Conservation (phyloP, 2,797 vertebrate genomes). For the Acanthurus tractus region DNA sequence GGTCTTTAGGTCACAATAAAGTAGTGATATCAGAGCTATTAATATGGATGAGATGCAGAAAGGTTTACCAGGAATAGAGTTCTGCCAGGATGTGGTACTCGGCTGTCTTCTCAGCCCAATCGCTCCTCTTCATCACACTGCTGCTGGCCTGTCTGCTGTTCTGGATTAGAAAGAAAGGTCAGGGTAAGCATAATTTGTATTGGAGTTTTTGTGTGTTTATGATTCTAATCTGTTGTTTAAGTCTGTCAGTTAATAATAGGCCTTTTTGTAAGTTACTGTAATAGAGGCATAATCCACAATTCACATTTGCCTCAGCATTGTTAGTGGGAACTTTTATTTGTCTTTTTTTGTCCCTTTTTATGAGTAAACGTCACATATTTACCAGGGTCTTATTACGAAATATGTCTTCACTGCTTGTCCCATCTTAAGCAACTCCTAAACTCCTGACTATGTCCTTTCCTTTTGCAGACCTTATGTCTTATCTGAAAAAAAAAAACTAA, state of each 20-base stretch:
- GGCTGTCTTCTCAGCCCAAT: conserved; percentile 12
- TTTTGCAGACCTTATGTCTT: no score
- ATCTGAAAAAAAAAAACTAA: no score
- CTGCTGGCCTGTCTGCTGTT: conserved; percentile 52
- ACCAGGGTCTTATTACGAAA: neutral
- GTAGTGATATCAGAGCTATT: conserved; percentile 65
- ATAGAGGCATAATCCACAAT: neutral
- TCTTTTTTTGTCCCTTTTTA: neutral
- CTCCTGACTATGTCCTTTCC: no score
- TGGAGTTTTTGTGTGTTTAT: conserved; percentile 16
- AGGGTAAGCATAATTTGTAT: conserved; percentile 33
- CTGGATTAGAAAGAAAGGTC: conserved; percentile 51
- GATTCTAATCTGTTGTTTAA: neutral
- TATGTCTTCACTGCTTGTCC: no score
- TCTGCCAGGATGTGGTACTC: conserved; percentile 60
- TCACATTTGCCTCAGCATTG: neutral
- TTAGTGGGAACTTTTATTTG: neutral
- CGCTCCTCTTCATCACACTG: conserved; percentile 21
- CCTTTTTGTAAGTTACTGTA: neutral
- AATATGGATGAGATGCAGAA: conserved; percentile 57
- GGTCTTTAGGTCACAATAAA: conserved; percentile 42
- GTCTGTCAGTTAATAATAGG: neutral
- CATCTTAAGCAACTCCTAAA: no score
- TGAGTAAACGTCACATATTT: neutral
- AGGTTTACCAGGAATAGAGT: conserved; percentile 17